Evolutionary conservation across 1,140 invertebrate genomes (phyloP).

Genomic region (Cotesia chilonis): DNA sequence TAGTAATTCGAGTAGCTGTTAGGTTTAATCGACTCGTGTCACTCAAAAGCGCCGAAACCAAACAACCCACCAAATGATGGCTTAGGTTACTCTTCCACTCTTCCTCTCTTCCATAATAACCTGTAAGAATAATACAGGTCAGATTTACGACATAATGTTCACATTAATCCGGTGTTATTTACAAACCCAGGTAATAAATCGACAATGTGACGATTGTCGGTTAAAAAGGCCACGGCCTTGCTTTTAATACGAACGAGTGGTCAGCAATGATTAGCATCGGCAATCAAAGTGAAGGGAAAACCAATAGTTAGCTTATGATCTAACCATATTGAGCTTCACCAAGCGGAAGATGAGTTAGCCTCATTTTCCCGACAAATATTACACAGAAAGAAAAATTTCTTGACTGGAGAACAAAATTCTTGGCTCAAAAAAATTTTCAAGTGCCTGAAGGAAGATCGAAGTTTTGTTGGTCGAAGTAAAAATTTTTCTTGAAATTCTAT

Average conservation of each 20-base stretch:
- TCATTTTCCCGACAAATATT: too few relatives aligned
- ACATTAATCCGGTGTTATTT: too few relatives aligned
- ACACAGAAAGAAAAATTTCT: too few relatives aligned
- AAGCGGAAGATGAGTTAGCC: constrained; percentile 23
- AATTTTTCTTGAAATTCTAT: too few relatives aligned
- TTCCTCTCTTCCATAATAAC: too few relatives aligned
- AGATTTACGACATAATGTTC: too few relatives aligned
- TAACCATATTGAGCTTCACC: background rate
- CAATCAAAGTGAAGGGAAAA: constrained; percentile 15
- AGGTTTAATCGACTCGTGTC: background rate
- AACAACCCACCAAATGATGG: background rate
- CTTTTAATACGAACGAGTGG: constrained; percentile 14
- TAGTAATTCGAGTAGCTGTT: background rate
- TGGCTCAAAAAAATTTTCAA: too few relatives aligned
- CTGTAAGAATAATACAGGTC: too few relatives aligned
- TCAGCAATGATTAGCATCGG: constrained; percentile 9
- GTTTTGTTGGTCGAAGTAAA: too few relatives aligned
- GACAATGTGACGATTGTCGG: background rate
- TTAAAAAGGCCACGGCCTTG: constrained; percentile 23
- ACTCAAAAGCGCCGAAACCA: background rate
- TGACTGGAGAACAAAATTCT: too few relatives aligned
- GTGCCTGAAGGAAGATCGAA: too few relatives aligned
- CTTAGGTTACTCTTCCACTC: too few relatives aligned
- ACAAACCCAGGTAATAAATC: constrained; percentile 2
- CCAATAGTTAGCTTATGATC: background rate